Evolutionary conservation across 2,888 invertebrate genomes (phyloP).

Genomic region (Pollenia labialis): DNA sequence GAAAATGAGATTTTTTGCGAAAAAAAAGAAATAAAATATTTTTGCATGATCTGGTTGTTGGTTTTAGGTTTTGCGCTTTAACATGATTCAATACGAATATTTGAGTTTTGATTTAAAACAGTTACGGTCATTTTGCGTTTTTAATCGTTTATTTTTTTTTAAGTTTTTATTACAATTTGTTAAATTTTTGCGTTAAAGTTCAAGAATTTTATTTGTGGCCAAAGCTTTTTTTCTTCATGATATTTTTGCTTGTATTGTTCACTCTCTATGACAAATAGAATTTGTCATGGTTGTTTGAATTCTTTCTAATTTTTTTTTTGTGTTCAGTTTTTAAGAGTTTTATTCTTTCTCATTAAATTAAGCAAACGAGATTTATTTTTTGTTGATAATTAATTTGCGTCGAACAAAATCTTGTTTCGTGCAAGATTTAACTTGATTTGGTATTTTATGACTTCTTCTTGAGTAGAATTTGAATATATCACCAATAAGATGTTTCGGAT

Average conservation of each 20-base stretch:
- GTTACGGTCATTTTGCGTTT: constrained; percentile 5
- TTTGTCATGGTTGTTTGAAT: constrained; percentile 35
- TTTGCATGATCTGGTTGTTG: constrained; percentile 16
- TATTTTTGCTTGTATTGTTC: neutral
- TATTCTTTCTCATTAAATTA: neutral
- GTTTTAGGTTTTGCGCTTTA: neutral
- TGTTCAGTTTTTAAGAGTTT: neutral
- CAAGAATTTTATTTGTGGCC: constrained; percentile 33
- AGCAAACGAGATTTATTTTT: too few relatives aligned
- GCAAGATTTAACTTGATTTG: neutral
- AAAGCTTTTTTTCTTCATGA: neutral
- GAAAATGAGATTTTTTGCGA: constrained; percentile 1
- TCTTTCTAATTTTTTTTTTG: constrained; percentile 13
- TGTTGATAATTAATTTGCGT: too few relatives aligned
- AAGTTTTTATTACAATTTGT: neutral
- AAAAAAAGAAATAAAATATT: neutral
- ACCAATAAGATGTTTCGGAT: neutral
- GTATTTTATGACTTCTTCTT: neutral
- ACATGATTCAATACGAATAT: constrained; percentile 28
- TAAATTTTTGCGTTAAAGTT: constrained; percentile 41
- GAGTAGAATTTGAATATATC: neutral
- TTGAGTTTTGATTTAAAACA: constrained; percentile 28
- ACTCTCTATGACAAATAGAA: constrained; percentile 14
- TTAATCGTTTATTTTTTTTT: neutral
- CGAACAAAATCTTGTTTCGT: neutral